A percentile compares a stretch with the other conserved stretches of the same genome.
Evolutionary conservation across 2,888 invertebrate species (phyloP).

Genomic region (Automeris io): DNA sequence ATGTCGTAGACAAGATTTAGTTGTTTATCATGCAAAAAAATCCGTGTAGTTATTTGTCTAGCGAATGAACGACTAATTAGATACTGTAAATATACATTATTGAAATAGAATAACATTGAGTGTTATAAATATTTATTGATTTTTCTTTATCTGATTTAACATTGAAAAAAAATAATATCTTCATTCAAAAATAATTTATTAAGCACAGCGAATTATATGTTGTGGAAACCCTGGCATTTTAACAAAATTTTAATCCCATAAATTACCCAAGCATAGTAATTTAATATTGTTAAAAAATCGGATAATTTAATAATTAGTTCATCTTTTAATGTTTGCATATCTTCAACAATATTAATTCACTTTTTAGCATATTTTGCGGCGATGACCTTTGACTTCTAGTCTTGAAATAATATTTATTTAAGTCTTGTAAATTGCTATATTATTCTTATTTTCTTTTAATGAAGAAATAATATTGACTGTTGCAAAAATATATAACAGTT

Average conservation of each 20-base stretch:
- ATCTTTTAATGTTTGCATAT: slow-evolving; percentile 13
- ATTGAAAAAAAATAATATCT: slow-evolving; percentile 3
- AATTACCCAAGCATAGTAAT: slow-evolving; percentile 11
- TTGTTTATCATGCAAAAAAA: background rate
- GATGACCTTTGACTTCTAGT: slow-evolving; percentile 15
- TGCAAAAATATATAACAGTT: too few species aligned
- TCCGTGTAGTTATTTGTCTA: background rate
- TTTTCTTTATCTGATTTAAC: slow-evolving; percentile 6
- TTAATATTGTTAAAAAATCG: slow-evolving; percentile 10
- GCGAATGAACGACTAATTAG: background rate
- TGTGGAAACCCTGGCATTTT: slow-evolving; percentile 15
- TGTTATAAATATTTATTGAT: background rate
- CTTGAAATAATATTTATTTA: too few species aligned
- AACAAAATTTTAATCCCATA: slow-evolving; percentile 9
- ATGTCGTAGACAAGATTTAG: too few species aligned
- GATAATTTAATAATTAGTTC: background rate
- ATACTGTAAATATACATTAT: background rate
- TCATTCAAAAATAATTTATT: slow-evolving; percentile 6
- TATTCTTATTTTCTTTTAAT: too few species aligned
- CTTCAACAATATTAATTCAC: slow-evolving; percentile 18
- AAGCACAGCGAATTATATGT: slow-evolving; percentile 5
- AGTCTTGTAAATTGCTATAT: too few species aligned
- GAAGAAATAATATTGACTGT: too few species aligned
- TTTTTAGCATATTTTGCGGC: slow-evolving; percentile 14
- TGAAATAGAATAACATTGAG: background rate